Conservation (phyloP, 2,888 invertebrate species). For the Lasioglossum lativentre region DNA sequence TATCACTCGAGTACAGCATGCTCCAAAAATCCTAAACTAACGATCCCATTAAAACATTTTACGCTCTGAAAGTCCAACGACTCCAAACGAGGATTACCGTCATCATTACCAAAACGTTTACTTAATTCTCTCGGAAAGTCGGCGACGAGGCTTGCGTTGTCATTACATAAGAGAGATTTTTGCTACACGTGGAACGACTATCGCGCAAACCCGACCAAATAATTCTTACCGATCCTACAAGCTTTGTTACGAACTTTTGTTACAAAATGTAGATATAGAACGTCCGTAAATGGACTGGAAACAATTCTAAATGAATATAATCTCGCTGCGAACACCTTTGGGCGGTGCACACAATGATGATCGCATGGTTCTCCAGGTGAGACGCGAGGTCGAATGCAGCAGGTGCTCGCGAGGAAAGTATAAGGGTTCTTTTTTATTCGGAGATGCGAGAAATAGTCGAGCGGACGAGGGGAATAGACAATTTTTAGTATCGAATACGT, state of each 20-base stretch:
- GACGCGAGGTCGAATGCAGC: background rate
- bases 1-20: background rate
- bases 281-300: too few relatives aligned
- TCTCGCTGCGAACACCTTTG: too few relatives aligned
- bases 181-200: slow-evolving; percentile 54
- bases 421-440: background rate
- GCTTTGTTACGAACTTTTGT: background rate
- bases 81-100: background rate
- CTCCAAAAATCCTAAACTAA: background rate
- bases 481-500: background rate
- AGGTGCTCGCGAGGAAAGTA: background rate
- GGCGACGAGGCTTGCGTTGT: background rate
- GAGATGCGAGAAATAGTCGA: too few relatives aligned
- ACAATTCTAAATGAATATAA: too few relatives aligned
- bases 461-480: background rate
- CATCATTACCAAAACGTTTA: background rate
- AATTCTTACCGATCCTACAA: background rate
- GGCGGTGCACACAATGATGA: background rate
- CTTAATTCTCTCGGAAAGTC: background rate
- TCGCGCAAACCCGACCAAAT: slow-evolving; percentile 40
- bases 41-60: background rate
- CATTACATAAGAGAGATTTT: slow-evolving; percentile 53
- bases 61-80: background rate
- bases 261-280: too few relatives aligned
- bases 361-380: background rate